Conservation (phyloP, 2,113 vertebrate species). For the Pseudois nayaur region DNA sequence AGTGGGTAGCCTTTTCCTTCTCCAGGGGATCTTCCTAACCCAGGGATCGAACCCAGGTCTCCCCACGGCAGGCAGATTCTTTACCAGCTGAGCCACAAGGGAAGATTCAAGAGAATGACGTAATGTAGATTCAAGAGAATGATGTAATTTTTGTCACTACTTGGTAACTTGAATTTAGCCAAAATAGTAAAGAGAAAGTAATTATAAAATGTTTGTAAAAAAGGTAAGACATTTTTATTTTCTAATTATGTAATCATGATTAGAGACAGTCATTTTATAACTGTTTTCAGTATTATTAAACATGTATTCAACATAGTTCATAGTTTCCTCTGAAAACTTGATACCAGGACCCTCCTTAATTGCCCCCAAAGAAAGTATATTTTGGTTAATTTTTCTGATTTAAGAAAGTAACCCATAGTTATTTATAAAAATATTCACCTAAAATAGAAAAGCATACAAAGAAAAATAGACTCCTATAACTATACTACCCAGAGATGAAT, state of each 20-base stretch:
- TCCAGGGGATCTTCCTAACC: neutral
- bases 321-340: conserved; percentile 4
- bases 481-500: neutral
- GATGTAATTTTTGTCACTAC: conserved; percentile 11
- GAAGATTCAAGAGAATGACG: neutral
- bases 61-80: neutral
- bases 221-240: neutral
- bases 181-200: conserved; percentile 15
- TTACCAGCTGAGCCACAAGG: neutral
- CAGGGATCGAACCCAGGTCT: neutral
- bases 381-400: conserved; percentile 3
- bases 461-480: neutral
- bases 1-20: neutral
- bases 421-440: neutral
- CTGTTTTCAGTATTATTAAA: conserved; percentile 12
- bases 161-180: conserved; percentile 25
- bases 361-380: neutral
- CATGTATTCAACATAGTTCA: neutral
- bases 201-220: neutral
- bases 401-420: conserved; percentile 1
- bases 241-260: neutral
- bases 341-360: neutral
- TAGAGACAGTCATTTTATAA: neutral
- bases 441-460: neutral
- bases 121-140: neutral